Evolutionary conservation across 2,888 invertebrate genomes (phyloP).

Genomic region (Euplexia lucipara): DNA sequence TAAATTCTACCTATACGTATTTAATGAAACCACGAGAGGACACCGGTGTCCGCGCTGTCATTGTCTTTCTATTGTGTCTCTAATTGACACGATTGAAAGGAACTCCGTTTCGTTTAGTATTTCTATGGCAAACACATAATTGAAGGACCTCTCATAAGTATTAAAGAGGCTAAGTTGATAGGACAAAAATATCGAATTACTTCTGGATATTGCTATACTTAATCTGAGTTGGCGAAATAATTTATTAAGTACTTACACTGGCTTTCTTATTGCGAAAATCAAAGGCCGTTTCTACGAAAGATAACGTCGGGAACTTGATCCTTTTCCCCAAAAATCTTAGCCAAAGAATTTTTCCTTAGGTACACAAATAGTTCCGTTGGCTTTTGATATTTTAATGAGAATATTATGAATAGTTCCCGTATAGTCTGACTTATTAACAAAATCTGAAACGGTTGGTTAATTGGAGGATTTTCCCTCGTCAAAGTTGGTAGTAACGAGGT

Average conservation of each 20-base stretch:
- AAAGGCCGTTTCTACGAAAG: slow-evolving; percentile 4
- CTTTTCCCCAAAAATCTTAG: slow-evolving; percentile 15
- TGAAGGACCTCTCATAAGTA: neutral
- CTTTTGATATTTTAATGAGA: slow-evolving; percentile 17
- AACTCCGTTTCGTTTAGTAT: too few species aligned
- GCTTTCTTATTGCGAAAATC: slow-evolving; percentile 11
- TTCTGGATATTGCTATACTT: slow-evolving; percentile 19
- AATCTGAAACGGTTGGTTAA: neutral
- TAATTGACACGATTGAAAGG: too few species aligned
- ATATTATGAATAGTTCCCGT: slow-evolving; percentile 31
- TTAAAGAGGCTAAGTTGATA: neutral
- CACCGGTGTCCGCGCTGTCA: too few species aligned
- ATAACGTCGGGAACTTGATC: slow-evolving; percentile 12
- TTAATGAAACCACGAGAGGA: too few species aligned
- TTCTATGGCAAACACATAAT: neutral
- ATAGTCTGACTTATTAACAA: neutral
- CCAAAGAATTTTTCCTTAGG: slow-evolving; percentile 12
- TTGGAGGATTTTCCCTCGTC: neutral
- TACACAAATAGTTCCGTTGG: slow-evolving; percentile 13
- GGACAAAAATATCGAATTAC: neutral
- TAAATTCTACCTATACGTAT: too few species aligned
- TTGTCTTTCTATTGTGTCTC: too few species aligned
- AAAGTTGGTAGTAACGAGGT: slow-evolving; percentile 10
- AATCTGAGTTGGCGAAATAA: slow-evolving; percentile 15
- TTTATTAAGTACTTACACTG: slow-evolving; percentile 4